These are phyloP conservation scores for Monopis laevigella DNA, from an alignment of 2,888 invertebrate species.

Conservation along the genomic window DNA sequence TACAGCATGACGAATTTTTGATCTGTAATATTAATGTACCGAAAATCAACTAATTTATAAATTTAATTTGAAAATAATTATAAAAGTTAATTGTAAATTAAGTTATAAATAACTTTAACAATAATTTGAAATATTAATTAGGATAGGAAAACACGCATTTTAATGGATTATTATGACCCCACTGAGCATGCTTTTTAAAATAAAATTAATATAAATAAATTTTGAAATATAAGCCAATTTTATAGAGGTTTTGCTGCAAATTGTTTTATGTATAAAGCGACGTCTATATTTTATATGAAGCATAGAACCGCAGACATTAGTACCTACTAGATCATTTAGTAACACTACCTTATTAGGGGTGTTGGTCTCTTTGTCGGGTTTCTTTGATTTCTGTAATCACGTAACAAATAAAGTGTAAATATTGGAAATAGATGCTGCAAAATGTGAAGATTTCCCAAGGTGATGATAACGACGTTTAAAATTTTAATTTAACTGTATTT, in stretches of 20 bases:
- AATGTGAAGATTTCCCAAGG: too few relatives aligned
- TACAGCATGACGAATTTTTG: slow-evolving; percentile 46
- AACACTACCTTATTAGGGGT: slow-evolving; percentile 75
- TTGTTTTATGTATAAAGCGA: too few relatives aligned
- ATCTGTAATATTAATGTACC: slow-evolving; percentile 40
- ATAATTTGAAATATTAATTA: too few relatives aligned
- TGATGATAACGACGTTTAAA: too few relatives aligned
- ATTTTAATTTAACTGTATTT: too few relatives aligned
- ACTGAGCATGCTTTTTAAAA: slow-evolving; percentile 32
- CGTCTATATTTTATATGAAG: too few relatives aligned
- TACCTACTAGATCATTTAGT: slow-evolving; percentile 22
- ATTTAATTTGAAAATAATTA: slow-evolving; percentile 5
- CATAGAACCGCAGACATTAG: slow-evolving; percentile 17
- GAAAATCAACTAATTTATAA: background rate
- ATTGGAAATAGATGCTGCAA: too few relatives aligned
- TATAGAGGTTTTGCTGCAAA: too few relatives aligned
- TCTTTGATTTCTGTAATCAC: slow-evolving; percentile 81
- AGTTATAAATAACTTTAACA: too few relatives aligned
- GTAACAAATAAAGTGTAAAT: too few relatives aligned
- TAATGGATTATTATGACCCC: slow-evolving; percentile 38
- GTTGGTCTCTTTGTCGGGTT: slow-evolving; percentile 75
- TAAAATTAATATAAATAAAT: background rate
- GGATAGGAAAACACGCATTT: too few relatives aligned
- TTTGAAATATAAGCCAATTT: background rate
- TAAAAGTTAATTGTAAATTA: too few relatives aligned